Conservation (phyloP, 2,113 vertebrate species). For the Catharus minimus region DNA sequence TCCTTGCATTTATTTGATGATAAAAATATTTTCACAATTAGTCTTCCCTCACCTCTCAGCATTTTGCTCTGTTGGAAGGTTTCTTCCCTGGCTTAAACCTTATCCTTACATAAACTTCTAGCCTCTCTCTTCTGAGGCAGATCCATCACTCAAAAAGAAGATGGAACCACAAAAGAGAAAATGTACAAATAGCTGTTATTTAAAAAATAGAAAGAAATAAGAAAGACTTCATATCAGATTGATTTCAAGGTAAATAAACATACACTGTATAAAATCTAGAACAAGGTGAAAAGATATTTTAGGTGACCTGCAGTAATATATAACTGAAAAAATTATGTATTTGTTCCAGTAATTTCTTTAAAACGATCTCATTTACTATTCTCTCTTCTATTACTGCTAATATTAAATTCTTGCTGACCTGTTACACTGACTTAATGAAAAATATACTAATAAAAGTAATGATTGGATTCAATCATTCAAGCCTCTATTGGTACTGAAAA, state of each 20-base stretch:
- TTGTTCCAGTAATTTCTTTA: slow-evolving; percentile 12
- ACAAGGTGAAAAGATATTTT: background rate
- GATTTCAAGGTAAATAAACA: background rate
- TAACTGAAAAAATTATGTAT: background rate
- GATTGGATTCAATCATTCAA: background rate
- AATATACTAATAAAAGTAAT: background rate
- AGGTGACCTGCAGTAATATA: background rate
- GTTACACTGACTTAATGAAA: slow-evolving; percentile 9
- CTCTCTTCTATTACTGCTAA: background rate
- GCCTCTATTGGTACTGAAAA: background rate
- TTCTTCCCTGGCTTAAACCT: background rate
- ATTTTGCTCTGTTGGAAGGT: background rate
- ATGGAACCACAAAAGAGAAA: background rate
- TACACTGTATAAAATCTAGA: background rate
- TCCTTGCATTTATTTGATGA: background rate
- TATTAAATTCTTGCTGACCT: background rate
- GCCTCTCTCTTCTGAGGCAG: background rate
- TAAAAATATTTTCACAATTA: background rate
- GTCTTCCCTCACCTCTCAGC: background rate
- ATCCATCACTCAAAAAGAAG: background rate
- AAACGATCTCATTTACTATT: background rate
- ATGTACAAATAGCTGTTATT: background rate
- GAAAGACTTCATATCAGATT: background rate
- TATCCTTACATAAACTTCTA: background rate
- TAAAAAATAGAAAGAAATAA: background rate